These are phyloP conservation scores for Hypanus sabinus DNA, from an alignment of 2,113 vertebrate genomes.

Conservation along the genomic window DNA sequence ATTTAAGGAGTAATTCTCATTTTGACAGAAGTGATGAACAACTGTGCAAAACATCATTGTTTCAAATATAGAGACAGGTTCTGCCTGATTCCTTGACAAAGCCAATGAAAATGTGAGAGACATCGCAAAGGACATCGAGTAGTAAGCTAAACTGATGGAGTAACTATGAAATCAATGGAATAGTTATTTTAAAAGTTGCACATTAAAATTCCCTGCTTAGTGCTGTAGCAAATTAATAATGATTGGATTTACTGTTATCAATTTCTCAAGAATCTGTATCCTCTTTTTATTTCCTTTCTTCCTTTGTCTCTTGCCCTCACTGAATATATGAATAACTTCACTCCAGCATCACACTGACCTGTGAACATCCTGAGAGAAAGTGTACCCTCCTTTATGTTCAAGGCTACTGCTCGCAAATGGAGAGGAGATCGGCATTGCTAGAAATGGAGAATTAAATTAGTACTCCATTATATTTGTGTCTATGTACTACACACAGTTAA, in stretches of 20 bases:
- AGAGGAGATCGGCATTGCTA: background rate
- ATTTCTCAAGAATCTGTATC: background rate
- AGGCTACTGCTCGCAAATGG: background rate
- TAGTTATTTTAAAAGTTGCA: background rate
- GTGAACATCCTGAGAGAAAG: background rate
- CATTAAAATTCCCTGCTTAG: background rate
- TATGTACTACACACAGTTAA: background rate
- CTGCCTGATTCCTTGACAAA: background rate
- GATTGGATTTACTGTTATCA: background rate
- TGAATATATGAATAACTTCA: background rate
- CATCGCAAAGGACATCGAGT: background rate
- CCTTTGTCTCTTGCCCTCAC: background rate
- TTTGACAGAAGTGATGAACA: background rate
- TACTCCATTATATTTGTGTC: background rate
- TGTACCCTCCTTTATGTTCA: background rate
- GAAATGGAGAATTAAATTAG: background rate
- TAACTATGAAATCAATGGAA: background rate
- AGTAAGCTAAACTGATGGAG: background rate
- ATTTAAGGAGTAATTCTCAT: constrained; percentile 53
- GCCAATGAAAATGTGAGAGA: background rate
- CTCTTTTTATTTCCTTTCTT: background rate
- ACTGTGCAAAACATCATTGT: background rate
- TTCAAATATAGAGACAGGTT: background rate
- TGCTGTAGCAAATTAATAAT: background rate
- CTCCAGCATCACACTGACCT: background rate